Evolutionary conservation across 2,888 invertebrate genomes (phyloP), one percentile per base, ranked within the genome.

Genomic region (Ernsta delagoae): DNA sequence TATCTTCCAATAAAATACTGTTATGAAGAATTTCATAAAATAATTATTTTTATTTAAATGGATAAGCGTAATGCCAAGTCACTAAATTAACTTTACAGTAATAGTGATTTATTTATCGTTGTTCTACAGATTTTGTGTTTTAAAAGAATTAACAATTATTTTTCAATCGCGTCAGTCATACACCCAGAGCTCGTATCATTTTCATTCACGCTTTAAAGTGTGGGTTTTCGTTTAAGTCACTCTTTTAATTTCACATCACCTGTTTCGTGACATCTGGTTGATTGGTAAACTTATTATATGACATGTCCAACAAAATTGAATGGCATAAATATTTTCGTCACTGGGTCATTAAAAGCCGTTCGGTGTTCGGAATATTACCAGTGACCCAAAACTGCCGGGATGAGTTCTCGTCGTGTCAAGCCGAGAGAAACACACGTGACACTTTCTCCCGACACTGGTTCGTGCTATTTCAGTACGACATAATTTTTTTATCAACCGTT

Each of bases 381-480:
- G 85, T 88, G 91, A 92, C 91, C 91, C 80, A 90, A 90, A 91
- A 91, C 86, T 88, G 90, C 87, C 89, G 80, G 75, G 70, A 78
- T 78, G 79, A 79, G 79, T 83, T 83, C 85, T 80, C 83, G 80
- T 82, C 83, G 72, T 85, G 88, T 84, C 84, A 85, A 73, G 78
- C 75, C 72, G 77, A 79, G 78, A 78, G 82, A 79, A 83, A 81
- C 81, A 79, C 78, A 79, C 82, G 85, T 86, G 88, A 87, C 87
- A 85, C 89, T 91, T 90, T 90, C 89, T 84, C 88, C 79, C 76
- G 70, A 65, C 70, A 74, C 71, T 75, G 75, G 72, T 76, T 56
- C 57, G 80, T 81, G 86, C 90, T 91, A 90, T 90, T 91, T 91
- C 81, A 78, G 86, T 81, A 70, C 68, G 84, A 83, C 85, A 85